Conservation (phyloP, 1,140 invertebrate species). For the Anadara kagoshimensis region DNA sequence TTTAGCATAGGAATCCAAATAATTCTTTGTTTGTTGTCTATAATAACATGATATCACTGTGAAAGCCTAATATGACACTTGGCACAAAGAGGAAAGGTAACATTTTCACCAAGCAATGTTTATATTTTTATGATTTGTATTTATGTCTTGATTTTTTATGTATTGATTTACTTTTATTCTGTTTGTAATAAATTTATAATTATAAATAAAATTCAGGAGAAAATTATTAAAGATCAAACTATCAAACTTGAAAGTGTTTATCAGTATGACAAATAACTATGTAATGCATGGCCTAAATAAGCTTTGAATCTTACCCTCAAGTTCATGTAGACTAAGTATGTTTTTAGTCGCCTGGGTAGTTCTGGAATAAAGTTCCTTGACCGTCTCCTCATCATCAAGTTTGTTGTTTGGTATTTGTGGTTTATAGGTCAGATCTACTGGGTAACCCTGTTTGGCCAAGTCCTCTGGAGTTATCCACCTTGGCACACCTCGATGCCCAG, state of each 20-base stretch:
- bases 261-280: not conserved
- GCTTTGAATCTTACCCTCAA: conserved; percentile 39
- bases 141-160: not conserved
- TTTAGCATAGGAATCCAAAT: no score
- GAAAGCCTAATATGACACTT: no score
- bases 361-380: conserved; percentile 83
- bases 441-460: conserved; percentile 81
- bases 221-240: not conserved
- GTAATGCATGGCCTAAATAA: not conserved
- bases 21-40: no score
- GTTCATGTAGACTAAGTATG: conserved; percentile 63
- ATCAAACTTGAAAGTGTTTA: not conserved
- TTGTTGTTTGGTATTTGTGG: conserved; percentile 77
- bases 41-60: no score
- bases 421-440: conserved; percentile 83
- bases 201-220: not conserved
- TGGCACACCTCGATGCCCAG: conserved; percentile 84
- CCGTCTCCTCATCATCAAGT: conserved; percentile 73
- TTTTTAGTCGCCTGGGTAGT: conserved; percentile 72
- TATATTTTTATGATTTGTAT: not conserved
- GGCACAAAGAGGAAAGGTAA: no score
- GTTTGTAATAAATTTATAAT: not conserved
- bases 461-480: conserved; percentile 86
- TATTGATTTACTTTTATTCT: not conserved
- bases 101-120: no score